phyloP scores from a whole-genome alignment of 2,888 invertebrate genomes.

The Sphinx pinastri region DNA sequence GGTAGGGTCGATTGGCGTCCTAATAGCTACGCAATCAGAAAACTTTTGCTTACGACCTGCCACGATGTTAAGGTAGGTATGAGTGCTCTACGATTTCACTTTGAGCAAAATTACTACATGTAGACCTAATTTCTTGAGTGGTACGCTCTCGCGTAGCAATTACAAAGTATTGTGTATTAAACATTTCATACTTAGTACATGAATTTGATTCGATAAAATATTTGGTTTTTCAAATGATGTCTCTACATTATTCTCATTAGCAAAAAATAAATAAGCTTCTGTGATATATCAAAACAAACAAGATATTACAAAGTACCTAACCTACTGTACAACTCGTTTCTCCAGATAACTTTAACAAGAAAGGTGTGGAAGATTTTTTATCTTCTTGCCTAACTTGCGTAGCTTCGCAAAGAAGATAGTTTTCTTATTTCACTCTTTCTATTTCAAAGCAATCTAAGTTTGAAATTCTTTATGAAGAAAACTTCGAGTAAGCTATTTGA shows the following conservation, averaged over 20 bases:
- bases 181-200: no score
- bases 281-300: no score
- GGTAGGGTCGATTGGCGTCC: constrained; percentile 12
- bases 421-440: not conserved
- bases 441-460: not conserved
- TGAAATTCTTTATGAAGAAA: not conserved
- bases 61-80: not conserved
- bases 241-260: no score
- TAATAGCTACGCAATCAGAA: constrained; percentile 2
- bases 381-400: not conserved
- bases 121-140: not conserved
- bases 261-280: no score
- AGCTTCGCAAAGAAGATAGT: not conserved
- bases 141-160: no score
- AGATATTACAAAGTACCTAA: no score
- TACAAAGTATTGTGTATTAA: no score
- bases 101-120: not conserved
- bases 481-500: not conserved
- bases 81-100: not conserved
- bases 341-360: no score
- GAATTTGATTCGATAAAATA: no score
- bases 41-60: not conserved
- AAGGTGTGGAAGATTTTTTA: no score
- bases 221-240: no score
- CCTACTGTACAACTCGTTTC: no score